Percentiles rank a stretch among this genome's conserved stretches.
These are phyloP conservation scores for Macrobrachium nipponense DNA, from an alignment of 1,140 invertebrate genomes.

Conservation along the genomic window DNA sequence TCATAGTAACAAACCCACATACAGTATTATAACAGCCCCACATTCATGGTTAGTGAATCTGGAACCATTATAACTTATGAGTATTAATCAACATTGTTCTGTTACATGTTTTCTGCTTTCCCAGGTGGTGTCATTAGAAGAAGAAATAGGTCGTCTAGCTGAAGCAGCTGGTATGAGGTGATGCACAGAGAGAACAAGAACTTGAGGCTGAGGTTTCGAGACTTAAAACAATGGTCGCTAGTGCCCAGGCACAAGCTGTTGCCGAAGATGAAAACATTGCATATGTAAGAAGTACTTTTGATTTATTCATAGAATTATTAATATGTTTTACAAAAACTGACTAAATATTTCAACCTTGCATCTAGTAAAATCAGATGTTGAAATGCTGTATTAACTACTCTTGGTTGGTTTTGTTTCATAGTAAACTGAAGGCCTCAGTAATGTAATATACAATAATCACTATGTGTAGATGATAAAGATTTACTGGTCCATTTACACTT, in stretches of 20 bases:
- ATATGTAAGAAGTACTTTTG: slow-evolving; percentile 33
- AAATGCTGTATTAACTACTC: no score
- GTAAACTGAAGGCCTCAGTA: no score
- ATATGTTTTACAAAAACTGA: not conserved
- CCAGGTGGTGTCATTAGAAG: slow-evolving; percentile 38
- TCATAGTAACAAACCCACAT: no score
- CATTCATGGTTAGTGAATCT: not conserved
- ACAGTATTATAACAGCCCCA: no score
- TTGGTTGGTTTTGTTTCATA: no score
- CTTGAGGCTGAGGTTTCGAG: slow-evolving; percentile 23
- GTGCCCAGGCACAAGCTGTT: not conserved
- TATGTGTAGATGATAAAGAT: not conserved
- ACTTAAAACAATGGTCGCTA: slow-evolving; percentile 1
- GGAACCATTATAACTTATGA: not conserved
- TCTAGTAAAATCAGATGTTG: not conserved
- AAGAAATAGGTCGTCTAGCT: slow-evolving; percentile 36
- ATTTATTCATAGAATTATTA: not conserved
- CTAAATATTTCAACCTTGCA: not conserved
- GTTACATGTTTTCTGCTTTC: not conserved
- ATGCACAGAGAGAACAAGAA: slow-evolving; percentile 38
- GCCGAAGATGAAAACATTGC: slow-evolving; percentile 19
- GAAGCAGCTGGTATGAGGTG: slow-evolving; percentile 47
- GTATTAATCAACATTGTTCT: not conserved
- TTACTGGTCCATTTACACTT: no score
- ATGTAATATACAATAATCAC: not conserved